A percentile compares a stretch with the other conserved stretches of the same genome.
Evolutionary conservation across 2,797 vertebrate species (phyloP).

Genomic region (Eupleurogrammus muticus): DNA sequence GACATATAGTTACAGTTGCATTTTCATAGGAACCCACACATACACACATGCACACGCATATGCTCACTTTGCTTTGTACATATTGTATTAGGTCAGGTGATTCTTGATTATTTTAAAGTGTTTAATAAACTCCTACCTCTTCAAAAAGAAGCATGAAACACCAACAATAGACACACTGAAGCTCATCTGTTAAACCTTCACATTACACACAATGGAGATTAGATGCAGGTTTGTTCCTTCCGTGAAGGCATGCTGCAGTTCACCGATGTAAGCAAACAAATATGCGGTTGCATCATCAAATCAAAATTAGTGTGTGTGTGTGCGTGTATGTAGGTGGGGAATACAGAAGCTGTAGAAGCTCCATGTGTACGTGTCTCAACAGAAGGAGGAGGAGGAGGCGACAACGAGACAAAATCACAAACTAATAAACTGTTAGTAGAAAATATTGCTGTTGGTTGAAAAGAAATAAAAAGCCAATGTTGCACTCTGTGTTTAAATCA

Average conservation of each 20-base stretch:
- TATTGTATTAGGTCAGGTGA: no score
- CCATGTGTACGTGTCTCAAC: neutral
- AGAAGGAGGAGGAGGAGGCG: neutral
- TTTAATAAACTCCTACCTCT: no score
- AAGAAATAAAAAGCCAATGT: no score
- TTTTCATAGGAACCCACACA: no score
- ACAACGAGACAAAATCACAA: conserved; percentile 3
- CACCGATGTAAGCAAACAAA: conserved; percentile 37
- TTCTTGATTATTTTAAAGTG: no score
- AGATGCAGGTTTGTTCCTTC: conserved; percentile 21
- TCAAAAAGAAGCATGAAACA: no score
- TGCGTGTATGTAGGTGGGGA: conserved; percentile 4
- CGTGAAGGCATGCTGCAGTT: conserved; percentile 13
- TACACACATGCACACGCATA: no score
- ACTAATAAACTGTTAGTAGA: no score
- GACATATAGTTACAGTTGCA: no score
- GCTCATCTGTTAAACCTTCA: conserved; percentile 14
- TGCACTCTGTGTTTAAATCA: no score
- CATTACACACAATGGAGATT: conserved; percentile 29
- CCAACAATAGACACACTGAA: neutral
- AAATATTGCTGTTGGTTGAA: no score
- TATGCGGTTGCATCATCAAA: conserved; percentile 8
- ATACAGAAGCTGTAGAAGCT: conserved; percentile 5
- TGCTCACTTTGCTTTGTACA: no score
- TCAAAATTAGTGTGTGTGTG: conserved; percentile 12